These are phyloP conservation scores for Arothron firmamentum DNA, from an alignment of 2,113 vertebrate species.

Conservation along the genomic window DNA sequence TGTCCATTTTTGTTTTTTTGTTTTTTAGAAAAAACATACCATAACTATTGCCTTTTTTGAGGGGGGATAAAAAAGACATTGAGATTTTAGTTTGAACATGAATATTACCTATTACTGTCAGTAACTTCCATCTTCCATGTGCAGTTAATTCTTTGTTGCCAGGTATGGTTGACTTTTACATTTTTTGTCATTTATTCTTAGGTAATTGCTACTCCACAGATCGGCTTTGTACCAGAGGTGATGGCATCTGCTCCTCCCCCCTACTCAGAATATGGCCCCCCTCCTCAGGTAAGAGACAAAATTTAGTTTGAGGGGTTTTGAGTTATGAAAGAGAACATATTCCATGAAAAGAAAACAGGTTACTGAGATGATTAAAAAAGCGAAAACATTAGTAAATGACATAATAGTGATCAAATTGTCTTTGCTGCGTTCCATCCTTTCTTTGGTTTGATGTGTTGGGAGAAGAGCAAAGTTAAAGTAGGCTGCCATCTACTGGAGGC, in stretches of 20 bases:
- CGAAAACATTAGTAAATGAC: neutral
- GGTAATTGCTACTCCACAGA: conserved; percentile 62
- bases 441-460: no score
- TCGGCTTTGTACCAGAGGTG: conserved; percentile 63
- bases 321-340: no score
- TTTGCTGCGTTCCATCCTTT: no score
- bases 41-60: no score
- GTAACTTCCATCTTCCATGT: neutral
- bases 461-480: neutral
- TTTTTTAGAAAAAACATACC: no score
- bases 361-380: neutral
- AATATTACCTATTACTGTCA: neutral
- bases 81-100: no score
- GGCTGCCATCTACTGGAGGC: conserved; percentile 19
- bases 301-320: neutral
- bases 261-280: conserved; percentile 69
- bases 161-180: neutral
- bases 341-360: no score
- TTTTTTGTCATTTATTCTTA: conserved; percentile 28
- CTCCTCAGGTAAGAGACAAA: conserved; percentile 63
- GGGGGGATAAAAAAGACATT: no score
- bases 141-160: neutral
- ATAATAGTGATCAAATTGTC: neutral
- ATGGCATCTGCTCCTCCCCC: conserved; percentile 72
- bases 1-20: neutral